These are phyloP conservation scores for Amorpha juglandis DNA, from an alignment of 2,888 invertebrate species.

Conservation along the genomic window DNA sequence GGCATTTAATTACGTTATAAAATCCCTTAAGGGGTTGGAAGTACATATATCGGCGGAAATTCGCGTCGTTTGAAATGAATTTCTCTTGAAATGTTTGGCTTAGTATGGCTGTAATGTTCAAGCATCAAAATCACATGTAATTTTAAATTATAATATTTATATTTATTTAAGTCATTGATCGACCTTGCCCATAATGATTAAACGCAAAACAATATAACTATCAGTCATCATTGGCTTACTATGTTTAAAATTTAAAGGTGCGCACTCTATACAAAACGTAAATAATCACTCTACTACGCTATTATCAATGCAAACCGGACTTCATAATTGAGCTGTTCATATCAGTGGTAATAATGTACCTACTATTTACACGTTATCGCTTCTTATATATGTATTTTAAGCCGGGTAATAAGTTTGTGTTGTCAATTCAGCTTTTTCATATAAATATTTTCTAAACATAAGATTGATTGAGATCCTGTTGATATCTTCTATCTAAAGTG, in stretches of 20 bases:
- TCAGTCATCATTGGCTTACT: not conserved
- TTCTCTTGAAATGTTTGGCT: no score
- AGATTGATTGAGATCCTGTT: no score
- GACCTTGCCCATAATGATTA: no score
- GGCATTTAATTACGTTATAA: not conserved
- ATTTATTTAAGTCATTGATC: no score
- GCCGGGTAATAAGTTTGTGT: not conserved
- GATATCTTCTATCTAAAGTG: no score
- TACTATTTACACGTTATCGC: slow-evolving; percentile 14
- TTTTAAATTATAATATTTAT: no score
- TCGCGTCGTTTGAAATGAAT: no score
- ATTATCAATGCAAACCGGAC: slow-evolving; percentile 29
- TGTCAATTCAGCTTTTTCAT: not conserved
- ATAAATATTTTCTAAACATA: not conserved
- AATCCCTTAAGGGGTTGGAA: no score
- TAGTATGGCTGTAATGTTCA: no score
- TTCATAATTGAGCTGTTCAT: slow-evolving; percentile 21
- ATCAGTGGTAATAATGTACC: slow-evolving; percentile 19
- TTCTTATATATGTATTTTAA: slow-evolving; percentile 5
- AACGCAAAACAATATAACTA: not conserved
- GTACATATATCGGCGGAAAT: no score
- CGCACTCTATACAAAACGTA: slow-evolving; percentile 4
- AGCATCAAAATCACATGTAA: no score
- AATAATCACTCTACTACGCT: slow-evolving; percentile 21
- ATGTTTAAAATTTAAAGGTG: not conserved